Base-by-base conservation (phyloP, 92 coral and sea anemone species). In the Paramuricea clavata region DNA sequence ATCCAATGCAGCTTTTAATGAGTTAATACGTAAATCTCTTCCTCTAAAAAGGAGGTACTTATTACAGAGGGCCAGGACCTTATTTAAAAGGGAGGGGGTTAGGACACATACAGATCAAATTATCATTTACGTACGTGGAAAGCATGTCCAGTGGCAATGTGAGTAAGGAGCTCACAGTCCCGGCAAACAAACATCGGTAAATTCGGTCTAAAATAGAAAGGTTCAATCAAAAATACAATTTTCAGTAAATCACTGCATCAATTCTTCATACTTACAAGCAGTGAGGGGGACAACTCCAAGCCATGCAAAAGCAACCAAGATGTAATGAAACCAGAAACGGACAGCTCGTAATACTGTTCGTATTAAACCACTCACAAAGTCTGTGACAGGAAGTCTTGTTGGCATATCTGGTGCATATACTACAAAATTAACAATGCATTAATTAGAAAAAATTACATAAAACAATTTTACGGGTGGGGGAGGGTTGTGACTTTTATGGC, bases 391-490 rank as follows among this genome's bases (percentile, higher is more conserved):
- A 36, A 95, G 96, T 43, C 94, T 92, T 72, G 91, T 91, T 21
- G 98, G 98, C 98, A 95, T 95, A 47, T 95, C 98, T 49, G 98
- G 96, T 3, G 98, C 91, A 73, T 95, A 95, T 52, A 95, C 98
- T 95, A 23, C 13, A 65, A 65, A 28, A 30, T 0, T 23, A 54
- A 21, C 2, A 13, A 47, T 36, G 2, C 5, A 54, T 54, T 54
- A 19, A 54, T 54, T 19, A n/a, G n/a, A n/a, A n/a, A n/a, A n/a
- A n/a, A n/a, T n/a, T n/a, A n/a, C n/a, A n/a, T n/a, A n/a, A n/a
- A n/a, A n/a, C n/a, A n/a, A n/a, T n/a, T n/a, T n/a, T n/a, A n/a
- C n/a, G n/a, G n/a, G n/a, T n/a, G n/a, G n/a, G n/a, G n/a, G n/a
- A n/a, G n/a, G n/a, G n/a, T n/a, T n/a, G n/a, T n/a, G n/a, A n/a